Evolutionary conservation across 2,888 invertebrate species (phyloP).

Genomic region (Euclidia mi): DNA sequence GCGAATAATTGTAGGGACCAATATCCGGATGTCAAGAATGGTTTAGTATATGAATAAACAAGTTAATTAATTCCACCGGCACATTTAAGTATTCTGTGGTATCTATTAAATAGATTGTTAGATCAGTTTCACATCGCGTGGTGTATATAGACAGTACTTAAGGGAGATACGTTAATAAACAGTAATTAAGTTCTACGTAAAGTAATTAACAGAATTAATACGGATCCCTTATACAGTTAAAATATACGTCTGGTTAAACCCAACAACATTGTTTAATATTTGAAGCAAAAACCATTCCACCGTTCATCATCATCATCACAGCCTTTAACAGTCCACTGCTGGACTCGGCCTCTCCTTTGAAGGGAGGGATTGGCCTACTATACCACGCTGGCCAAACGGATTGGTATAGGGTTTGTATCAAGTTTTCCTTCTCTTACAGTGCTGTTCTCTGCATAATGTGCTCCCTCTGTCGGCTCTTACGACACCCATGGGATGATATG

Average conservation of each 20-base stretch:
- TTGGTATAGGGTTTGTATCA: too few species aligned
- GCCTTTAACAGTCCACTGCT: too few species aligned
- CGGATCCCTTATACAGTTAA: neutral
- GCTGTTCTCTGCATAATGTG: too few species aligned
- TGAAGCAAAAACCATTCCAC: neutral
- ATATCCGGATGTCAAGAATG: slow-evolving; percentile 17
- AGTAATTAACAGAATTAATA: slow-evolving; percentile 23
- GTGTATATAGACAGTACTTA: slow-evolving; percentile 16
- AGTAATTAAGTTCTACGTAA: slow-evolving; percentile 22
- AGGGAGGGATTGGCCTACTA: too few species aligned
- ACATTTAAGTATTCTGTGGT: slow-evolving; percentile 30
- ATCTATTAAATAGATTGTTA: slow-evolving; percentile 37
- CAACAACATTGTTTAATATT: neutral
- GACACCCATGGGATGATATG: too few species aligned
- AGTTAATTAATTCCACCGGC: slow-evolving; percentile 34
- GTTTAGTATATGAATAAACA: slow-evolving; percentile 38
- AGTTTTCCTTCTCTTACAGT: too few species aligned
- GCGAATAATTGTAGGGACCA: slow-evolving; percentile 20
- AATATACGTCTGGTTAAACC: neutral
- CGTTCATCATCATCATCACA: too few species aligned
- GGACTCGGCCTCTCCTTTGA: too few species aligned
- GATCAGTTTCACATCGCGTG: slow-evolving; percentile 33
- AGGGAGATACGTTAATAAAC: slow-evolving; percentile 35
- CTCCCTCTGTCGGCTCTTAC: too few species aligned
- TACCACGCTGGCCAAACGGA: too few species aligned